These are phyloP conservation scores for Oxycera nigricornis DNA, from an alignment of 2,888 invertebrate genomes.

Conservation along the genomic window DNA sequence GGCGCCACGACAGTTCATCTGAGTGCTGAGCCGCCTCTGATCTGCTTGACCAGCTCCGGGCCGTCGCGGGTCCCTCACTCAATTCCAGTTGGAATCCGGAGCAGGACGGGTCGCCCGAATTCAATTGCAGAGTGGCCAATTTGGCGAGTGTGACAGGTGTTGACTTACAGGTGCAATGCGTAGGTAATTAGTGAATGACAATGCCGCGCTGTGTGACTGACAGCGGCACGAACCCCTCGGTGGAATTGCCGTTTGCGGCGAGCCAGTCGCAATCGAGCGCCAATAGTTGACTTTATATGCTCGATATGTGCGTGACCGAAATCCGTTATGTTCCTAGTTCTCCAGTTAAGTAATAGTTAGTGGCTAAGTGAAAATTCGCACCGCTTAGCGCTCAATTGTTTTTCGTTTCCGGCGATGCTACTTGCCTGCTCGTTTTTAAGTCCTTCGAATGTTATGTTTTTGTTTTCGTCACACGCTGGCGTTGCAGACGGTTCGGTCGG, in stretches of 20 bases:
- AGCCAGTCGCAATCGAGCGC: background rate
- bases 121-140: background rate
- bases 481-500: too few species aligned
- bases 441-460: too few species aligned
- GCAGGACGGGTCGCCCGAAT: conserved; percentile 1
- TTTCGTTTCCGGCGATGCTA: too few species aligned
- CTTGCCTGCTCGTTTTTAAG: too few species aligned
- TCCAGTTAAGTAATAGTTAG: too few species aligned
- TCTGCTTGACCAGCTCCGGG: background rate
- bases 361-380: too few species aligned
- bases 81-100: conserved; percentile 27
- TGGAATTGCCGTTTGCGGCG: background rate
- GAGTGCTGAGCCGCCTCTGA: conserved; percentile 19
- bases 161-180: background rate
- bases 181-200: background rate
- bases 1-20: conserved; percentile 21
- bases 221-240: background rate
- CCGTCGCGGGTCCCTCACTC: background rate
- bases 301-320: background rate
- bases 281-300: background rate
- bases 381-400: too few species aligned
- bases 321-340: background rate
- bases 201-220: background rate
- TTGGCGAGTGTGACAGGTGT: conserved; percentile 2
- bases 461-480: too few species aligned